Evolutionary conservation across 2,888 invertebrate species (phyloP).

Genomic region (Amphimallon solstitiale): DNA sequence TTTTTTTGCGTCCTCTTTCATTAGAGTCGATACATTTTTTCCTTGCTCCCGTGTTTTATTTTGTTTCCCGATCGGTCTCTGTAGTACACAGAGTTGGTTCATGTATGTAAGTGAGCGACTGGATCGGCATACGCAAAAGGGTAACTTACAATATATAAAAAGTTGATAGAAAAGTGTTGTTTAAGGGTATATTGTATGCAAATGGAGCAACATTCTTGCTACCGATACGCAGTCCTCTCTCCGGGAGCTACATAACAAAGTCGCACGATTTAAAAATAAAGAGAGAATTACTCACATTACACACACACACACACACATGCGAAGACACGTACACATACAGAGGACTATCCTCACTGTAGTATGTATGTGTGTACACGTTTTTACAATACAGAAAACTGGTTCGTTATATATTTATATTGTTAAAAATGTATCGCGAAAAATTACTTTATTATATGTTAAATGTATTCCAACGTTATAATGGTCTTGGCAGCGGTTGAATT

Average conservation of each 20-base stretch:
- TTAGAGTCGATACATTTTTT: conserved; percentile 37
- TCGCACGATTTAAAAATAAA: conserved; percentile 52
- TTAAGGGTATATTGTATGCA: conserved; percentile 61
- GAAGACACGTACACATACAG: conserved; percentile 12
- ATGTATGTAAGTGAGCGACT: conserved; percentile 13
- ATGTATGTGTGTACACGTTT: neutral
- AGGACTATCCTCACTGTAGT: no score
- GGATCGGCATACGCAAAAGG: conserved; percentile 38
- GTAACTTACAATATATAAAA: conserved; percentile 48
- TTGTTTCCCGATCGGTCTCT: conserved; percentile 33
- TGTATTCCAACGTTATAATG: conserved; percentile 29
- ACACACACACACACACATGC: conserved; percentile 31
- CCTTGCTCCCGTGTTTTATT: conserved; percentile 15
- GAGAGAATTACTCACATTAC: conserved; percentile 52
- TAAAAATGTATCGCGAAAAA: conserved; percentile 43
- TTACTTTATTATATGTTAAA: conserved; percentile 46
- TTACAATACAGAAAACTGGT: conserved; percentile 24
- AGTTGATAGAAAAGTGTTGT: conserved; percentile 58
- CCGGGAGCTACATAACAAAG: conserved; percentile 46
- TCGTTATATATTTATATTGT: conserved; percentile 41
- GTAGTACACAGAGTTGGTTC: conserved; percentile 30
- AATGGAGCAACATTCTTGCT: conserved; percentile 59
- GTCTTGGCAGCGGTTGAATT: conserved; percentile 29
- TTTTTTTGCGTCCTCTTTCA: conserved; percentile 26
- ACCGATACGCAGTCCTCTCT: conserved; percentile 52